Conservation (phyloP, 2,113 vertebrate genomes). For the Sialia sialis region DNA sequence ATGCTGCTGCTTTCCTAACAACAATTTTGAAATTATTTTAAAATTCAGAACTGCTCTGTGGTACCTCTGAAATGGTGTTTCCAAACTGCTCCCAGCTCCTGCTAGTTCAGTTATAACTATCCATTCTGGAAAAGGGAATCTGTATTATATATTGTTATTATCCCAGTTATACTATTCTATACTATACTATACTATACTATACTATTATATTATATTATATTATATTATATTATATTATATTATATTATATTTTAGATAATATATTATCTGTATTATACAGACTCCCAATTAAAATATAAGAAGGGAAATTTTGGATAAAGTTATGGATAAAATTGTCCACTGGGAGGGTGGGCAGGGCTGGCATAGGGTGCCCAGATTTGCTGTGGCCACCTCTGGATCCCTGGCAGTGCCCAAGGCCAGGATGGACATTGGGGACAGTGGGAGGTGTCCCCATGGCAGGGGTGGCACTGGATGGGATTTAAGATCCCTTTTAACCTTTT, state of each 20-base stretch:
- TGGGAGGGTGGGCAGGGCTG: not conserved
- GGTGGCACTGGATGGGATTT: rapidly evolving
- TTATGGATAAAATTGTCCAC: not conserved
- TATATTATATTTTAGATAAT: too few relatives aligned
- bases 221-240: too few relatives aligned
- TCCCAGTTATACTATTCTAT: too few relatives aligned
- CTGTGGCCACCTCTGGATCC: not conserved
- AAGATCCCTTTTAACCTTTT: rapidly evolving
- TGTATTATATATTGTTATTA: not conserved
- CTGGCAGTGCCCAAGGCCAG: not conserved
- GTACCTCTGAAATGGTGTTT: not conserved
- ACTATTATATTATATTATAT: too few relatives aligned
- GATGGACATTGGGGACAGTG: not conserved
- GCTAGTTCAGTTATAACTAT: not conserved
- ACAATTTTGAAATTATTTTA: not conserved
- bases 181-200: too few relatives aligned
- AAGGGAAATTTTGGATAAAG: not conserved
- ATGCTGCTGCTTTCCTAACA: not conserved
- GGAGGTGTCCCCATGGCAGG: not conserved
- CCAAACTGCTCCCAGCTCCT: not conserved
- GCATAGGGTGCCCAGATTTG: not conserved
- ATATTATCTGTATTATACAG: not conserved
- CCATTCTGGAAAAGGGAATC: not conserved
- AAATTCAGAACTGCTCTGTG: not conserved
- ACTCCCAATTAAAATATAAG: not conserved